Percentiles rank a stretch among this genome's conserved stretches.
These are phyloP conservation scores for Rousettus madagascariensis DNA, from an alignment of 2,797 vertebrate species.

Conservation along the genomic window DNA sequence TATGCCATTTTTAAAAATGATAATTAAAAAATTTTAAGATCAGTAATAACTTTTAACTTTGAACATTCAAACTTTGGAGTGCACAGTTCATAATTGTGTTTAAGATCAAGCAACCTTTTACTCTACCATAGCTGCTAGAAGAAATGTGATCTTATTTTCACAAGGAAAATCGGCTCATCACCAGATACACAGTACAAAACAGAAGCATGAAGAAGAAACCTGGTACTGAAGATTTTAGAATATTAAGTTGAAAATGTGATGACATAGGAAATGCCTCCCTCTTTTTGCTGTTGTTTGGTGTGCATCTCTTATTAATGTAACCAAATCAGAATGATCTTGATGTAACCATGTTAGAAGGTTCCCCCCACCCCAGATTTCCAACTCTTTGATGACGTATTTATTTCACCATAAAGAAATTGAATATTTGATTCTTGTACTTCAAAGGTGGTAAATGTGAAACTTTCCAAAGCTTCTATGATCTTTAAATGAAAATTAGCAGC, in stretches of 20 bases:
- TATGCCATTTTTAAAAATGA: not conserved
- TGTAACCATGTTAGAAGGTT: not conserved
- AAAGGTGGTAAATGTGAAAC: not conserved
- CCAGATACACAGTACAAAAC: not conserved
- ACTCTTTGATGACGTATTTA: constrained; percentile 29
- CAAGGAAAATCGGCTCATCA: not conserved
- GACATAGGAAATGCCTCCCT: not conserved
- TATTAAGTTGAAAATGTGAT: not conserved
- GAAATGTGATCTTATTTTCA: not conserved
- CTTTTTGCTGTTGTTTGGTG: not conserved
- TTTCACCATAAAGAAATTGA: not conserved
- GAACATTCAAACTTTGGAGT: constrained; percentile 10
- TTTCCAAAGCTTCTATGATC: not conserved
- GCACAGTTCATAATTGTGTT: not conserved
- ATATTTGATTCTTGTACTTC: not conserved
- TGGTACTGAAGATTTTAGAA: not conserved
- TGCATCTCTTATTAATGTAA: not conserved
- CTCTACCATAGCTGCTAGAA: not conserved
- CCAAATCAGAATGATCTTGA: not conserved
- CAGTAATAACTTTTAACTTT: not conserved
- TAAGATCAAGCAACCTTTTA: not conserved
- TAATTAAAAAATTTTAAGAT: not conserved
- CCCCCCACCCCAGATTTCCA: not conserved
- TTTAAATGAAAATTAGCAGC: not conserved
- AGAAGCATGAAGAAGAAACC: not conserved